Conservation (phyloP, 2,797 vertebrate genomes). For the Allobates femoralis region DNA sequence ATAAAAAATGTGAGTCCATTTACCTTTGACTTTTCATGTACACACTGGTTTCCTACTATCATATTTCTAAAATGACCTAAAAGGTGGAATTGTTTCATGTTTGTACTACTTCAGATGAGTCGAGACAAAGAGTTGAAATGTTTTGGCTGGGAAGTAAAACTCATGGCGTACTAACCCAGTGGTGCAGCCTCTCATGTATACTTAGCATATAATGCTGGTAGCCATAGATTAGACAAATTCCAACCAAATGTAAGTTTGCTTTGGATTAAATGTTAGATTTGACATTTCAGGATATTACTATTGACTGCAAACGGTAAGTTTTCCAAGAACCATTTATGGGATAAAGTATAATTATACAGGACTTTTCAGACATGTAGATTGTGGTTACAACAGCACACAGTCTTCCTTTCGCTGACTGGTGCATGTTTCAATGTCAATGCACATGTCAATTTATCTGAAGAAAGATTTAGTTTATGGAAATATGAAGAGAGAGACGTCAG, state of each 20-base stretch:
- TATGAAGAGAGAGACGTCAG: conserved; percentile 70
- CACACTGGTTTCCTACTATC: not conserved
- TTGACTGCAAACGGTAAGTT: conserved; percentile 60
- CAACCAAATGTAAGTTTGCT: conserved; percentile 69
- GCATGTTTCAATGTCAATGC: conserved; percentile 61
- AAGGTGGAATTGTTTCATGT: not conserved
- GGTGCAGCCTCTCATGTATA: conserved; percentile 35
- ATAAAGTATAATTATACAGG: conserved; percentile 59
- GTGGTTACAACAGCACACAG: conserved; percentile 63
- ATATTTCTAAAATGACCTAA: conserved; percentile 7
- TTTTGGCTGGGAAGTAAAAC: conserved; percentile 25
- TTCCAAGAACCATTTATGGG: conserved; percentile 63
- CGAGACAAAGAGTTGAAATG: conserved; percentile 21
- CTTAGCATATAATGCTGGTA: conserved; percentile 65
- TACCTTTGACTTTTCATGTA: not conserved
- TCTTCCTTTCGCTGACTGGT: conserved; percentile 48
- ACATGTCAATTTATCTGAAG: conserved; percentile 61
- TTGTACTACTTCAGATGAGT: not conserved
- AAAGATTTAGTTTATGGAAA: conserved; percentile 67
- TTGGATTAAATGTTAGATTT: conserved; percentile 69
- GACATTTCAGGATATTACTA: conserved; percentile 70
- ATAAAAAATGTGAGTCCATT: not conserved
- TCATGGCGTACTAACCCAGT: not conserved
- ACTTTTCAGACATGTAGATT: conserved; percentile 63
- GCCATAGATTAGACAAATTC: conserved; percentile 64